Evolutionary conservation across 1,140 invertebrate species (phyloP), one percentile per base, ranked within the genome.

Genomic region (Chironomus tepperi): DNA sequence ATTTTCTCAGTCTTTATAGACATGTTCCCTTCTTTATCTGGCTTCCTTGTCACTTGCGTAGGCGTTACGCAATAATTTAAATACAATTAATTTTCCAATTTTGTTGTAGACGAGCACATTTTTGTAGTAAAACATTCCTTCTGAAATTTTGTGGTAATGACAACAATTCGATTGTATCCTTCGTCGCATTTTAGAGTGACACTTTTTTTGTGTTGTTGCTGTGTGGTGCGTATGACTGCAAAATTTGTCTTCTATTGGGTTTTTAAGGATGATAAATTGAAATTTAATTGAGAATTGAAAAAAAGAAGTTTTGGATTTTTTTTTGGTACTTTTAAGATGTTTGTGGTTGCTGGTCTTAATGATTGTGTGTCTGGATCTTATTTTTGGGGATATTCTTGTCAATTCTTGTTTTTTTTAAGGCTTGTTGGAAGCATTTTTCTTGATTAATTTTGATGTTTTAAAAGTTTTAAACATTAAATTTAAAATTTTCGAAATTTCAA

Each of bases 81-180:
- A 70, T 70, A 70, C 65, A 70, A 70, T 70, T 70, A 70, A 70
- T 70, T 70, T 70, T 70, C 65, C 65, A 70, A 70, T 70, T 70
- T 19, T 16, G 64, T 47, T 10, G 43, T 47, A 2, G 5, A 34
- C 24, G 24, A 34, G 24, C 1, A 5, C 24, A 34, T 34, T 34
- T 34, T 34, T 34, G 24, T 34, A 34, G 24, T 34, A 34, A 34
- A 34, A n/a, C n/a, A n/a, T n/a, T 34, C 5, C 24, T 34, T 34
- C 5, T 34, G 24, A 34, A n/a, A 34, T 34, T 34, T 34, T 34
- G 24, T 34, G 24, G 24, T 34, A 34, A 34, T 34, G 24, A 34
- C 24, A 34, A 34, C 24, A 34, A 34, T 34, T 34, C 24, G 24
- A 34, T 34, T 34, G 43, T 47, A 10, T 47, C 15, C 43, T 47